Base-by-base conservation (phyloP, 1,140 invertebrate species). In the Pachyrhynchus sulphureomaculatus region DNA sequence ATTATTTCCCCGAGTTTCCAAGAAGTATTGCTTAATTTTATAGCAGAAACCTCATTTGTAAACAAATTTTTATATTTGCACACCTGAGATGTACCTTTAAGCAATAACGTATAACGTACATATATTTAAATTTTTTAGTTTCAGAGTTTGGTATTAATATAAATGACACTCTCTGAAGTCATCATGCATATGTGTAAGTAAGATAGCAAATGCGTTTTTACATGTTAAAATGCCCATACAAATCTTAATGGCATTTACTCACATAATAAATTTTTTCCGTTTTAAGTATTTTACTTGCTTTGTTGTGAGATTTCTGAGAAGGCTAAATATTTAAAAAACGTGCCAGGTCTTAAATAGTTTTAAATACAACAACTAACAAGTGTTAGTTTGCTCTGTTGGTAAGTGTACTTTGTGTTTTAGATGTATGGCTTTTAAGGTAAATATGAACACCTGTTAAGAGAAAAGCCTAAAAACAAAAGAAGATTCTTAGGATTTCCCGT, bases 321-420 rank as follows among this genome's bases (percentile, higher is more conserved):
- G 39, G 52, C 32, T 52, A 55, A 55, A 55, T 55, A 55, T 55
- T 55, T 41, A 55, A 44, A 55, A 55, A 55, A 42, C 52, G 52
- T 55, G 52, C 52, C 39, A 23, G 37, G 24, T 36, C 52, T 55
- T 55, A 55, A 55, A 55, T 55, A 55, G 12, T 23, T 37, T 17
- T 37, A 52, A 15, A 8, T 9, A 23, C n/a, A 2, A 21, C 15
- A 33, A 23, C 15, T 23, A 33, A 15, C 12, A 33, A 17, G 26
- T n/a, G n/a, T 29, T 29, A 1, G 5, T 6, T 29, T 29, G 26
- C 26, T 9, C 6, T 29, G 26, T 29, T 2, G 12, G 32, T 15
- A 13, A 49, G 47, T 15, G 47, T 15, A 49, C 47, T 49, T 49
- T 32, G 24, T 49, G 24, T 15, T 49, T 49, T 49, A 17, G 24